A percentile compares a stretch with the other conserved stretches of the same genome.
Conservation (phyloP, 2,888 invertebrate species). For the Adineta ricciae region DNA sequence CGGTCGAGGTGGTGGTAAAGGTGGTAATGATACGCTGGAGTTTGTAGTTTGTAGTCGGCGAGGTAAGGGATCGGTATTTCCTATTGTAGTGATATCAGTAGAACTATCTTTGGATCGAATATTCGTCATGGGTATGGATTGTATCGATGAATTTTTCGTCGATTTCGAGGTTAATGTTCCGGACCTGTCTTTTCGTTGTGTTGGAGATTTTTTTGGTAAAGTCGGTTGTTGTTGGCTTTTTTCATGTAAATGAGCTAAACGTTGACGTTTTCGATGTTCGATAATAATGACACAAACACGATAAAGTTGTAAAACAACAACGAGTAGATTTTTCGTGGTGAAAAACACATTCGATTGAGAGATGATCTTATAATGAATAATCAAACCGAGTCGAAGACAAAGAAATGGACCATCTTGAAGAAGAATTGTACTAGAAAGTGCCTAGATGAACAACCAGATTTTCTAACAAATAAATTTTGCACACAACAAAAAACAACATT, state of each 20-base stretch:
- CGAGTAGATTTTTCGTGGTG: constrained; percentile 78
- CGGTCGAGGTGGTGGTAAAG: neutral
- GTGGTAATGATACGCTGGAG: neutral
- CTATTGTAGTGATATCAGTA: neutral
- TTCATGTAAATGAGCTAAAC: neutral
- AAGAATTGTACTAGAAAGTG: constrained; percentile 43
- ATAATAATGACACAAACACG: constrained; percentile 55
- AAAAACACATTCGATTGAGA: constrained; percentile 93
- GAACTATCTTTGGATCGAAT: neutral
- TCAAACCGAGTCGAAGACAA: constrained; percentile 60
- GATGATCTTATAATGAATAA: constrained; percentile 73
- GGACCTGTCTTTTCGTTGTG: neutral
- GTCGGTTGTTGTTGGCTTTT: neutral
- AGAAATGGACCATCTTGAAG: constrained; percentile 47
- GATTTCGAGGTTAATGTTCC: neutral
- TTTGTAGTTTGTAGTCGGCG: neutral
- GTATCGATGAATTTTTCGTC: neutral
- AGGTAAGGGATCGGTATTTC: neutral
- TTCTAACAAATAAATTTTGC: no score
- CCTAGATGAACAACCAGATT: constrained; percentile 36
- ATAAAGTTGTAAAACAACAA: constrained; percentile 75
- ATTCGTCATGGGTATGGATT: neutral
- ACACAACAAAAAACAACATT: neutral
- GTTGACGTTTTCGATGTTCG: constrained; percentile 2
- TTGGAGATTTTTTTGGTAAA: neutral